Conservation (phyloP, 2,888 invertebrate genomes). For the Piscicola geometra region DNA sequence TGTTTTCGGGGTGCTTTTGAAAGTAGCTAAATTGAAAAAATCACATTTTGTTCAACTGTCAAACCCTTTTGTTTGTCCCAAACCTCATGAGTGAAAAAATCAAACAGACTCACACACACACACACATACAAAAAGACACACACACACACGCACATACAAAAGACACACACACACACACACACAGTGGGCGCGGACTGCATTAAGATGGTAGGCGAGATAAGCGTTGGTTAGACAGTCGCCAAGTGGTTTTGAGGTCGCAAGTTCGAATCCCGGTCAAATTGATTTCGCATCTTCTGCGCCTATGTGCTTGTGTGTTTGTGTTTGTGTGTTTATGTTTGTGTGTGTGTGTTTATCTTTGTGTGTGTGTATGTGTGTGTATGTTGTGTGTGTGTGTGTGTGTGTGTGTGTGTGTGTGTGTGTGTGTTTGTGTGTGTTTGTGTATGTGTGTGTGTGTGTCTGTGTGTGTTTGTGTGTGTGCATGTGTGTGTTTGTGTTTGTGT, state of each 20-base stretch:
- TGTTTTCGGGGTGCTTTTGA: neutral
- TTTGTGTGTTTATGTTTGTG: neutral
- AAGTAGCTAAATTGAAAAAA: neutral
- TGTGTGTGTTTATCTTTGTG: neutral
- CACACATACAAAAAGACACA: conserved; percentile 15
- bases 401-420: too few species aligned
- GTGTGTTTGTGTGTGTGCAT: too few species aligned
- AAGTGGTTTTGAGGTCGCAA: conserved; percentile 14
- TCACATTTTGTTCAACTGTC: neutral
- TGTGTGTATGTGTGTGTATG: too few species aligned
- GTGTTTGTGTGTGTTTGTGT: too few species aligned
- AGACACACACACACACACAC: neutral
- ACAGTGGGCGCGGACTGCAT: too few species aligned
- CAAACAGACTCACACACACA: neutral
- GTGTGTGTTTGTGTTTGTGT: too few species aligned
- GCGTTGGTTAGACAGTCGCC: too few species aligned
- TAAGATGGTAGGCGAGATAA: too few species aligned
- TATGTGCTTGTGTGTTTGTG: conserved; percentile 2
- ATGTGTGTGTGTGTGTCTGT: too few species aligned
- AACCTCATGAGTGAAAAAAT: neutral
- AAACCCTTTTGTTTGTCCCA: neutral
- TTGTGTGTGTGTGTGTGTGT: too few species aligned
- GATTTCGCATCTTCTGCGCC: neutral
- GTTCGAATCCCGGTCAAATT: conserved; percentile 1
- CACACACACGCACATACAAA: conserved; percentile 8